Percentiles rank a stretch among this genome's conserved stretches.
Conservation (phyloP, 2,113 vertebrate species). For the Chaetodon trifascialis region DNA sequence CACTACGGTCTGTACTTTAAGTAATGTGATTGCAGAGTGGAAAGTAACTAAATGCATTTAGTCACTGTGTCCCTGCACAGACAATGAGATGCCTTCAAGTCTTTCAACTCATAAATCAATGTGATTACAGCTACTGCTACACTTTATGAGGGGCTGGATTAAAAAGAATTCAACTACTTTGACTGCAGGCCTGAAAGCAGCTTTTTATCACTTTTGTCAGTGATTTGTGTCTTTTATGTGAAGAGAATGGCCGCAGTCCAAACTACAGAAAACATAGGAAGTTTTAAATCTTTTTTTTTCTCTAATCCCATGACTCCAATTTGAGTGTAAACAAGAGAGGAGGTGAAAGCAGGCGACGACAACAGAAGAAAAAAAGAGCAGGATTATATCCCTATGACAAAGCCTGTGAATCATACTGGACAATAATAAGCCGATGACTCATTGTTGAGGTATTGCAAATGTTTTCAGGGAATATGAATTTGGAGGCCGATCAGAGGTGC, state of each 20-base stretch:
- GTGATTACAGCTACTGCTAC: not conserved
- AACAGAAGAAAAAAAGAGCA: not conserved
- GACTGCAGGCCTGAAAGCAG: not conserved
- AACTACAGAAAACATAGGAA: conserved; percentile 9
- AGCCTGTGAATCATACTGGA: conserved; percentile 29
- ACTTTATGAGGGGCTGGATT: not conserved
- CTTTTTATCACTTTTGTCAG: not conserved
- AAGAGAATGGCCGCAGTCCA: not conserved
- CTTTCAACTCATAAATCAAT: not conserved
- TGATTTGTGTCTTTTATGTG: not conserved
- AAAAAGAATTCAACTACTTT: not conserved
- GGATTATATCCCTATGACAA: conserved; percentile 37
- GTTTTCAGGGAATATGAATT: conserved; percentile 42
- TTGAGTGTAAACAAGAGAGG: conserved; percentile 9
- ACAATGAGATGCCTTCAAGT: not conserved
- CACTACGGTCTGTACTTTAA: no score
- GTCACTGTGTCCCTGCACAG: no score
- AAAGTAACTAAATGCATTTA: no score
- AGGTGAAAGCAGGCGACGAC: conserved; percentile 11
- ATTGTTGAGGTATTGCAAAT: conserved; percentile 55
- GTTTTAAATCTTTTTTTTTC: not conserved
- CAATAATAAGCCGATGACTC: conserved; percentile 53
- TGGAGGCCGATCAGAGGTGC: conserved; percentile 40
- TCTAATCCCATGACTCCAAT: conserved; percentile 30
- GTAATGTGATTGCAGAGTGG: no score